A percentile compares a stretch with the other conserved stretches of the same genome.
These are phyloP conservation scores for Clunio marinus DNA, from an alignment of 2,888 invertebrate species.

Conservation along the genomic window DNA sequence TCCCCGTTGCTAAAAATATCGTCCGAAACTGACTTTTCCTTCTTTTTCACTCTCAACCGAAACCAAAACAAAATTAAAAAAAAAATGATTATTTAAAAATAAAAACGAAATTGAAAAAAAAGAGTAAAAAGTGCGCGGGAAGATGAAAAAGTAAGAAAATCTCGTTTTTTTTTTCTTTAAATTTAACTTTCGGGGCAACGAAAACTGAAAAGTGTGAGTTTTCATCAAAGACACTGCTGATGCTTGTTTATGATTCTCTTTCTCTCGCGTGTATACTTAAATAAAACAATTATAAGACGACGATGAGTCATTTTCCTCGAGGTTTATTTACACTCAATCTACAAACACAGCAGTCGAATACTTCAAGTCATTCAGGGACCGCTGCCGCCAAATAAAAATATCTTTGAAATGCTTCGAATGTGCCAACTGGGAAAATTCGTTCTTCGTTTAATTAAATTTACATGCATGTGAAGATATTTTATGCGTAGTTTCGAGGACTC, in stretches of 20 bases:
- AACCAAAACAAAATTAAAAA: conserved; percentile 15
- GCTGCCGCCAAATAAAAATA: not conserved
- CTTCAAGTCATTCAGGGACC: not conserved
- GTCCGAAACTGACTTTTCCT: not conserved
- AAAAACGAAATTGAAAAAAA: not conserved
- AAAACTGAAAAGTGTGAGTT: conserved; percentile 5
- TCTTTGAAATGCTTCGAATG: not conserved
- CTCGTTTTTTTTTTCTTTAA: too few species aligned
- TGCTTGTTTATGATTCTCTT: not conserved
- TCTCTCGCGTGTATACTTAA: conserved; percentile 15
- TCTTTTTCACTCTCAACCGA: conserved; percentile 8
- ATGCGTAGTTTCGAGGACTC: conserved; percentile 13
- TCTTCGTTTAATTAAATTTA: conserved; percentile 28
- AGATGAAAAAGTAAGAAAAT: conserved; percentile 12
- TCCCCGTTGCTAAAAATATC: not conserved
- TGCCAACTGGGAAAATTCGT: conserved; percentile 11
- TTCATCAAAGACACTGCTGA: conserved; percentile 17
- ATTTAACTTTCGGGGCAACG: conserved; percentile 3
- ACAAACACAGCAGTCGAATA: too few species aligned
- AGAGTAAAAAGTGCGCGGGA: conserved; percentile 29
- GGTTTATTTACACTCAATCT: conserved; percentile 6
- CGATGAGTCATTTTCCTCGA: conserved; percentile 23
- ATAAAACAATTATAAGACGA: conserved; percentile 35
- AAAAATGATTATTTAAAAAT: not conserved
- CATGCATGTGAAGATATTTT: conserved; percentile 2